Evolutionary conservation across 2,797 vertebrate species (phyloP), one percentile per base, ranked within the genome.

Genomic region (Lateolabrax maculatus): DNA sequence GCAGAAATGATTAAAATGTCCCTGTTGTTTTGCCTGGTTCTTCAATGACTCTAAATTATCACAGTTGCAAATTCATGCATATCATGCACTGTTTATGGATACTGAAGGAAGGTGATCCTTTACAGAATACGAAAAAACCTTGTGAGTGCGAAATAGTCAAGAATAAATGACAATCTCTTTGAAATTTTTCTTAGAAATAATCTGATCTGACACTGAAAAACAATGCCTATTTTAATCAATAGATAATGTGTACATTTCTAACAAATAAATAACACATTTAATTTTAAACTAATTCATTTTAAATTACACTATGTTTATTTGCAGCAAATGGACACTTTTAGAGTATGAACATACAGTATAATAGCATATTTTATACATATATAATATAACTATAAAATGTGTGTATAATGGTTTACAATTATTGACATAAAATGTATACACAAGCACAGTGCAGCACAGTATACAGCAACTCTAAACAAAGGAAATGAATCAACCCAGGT

Each of bases 11-110:
- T 76, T 84, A 25, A 83, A 82, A 79, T 83, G 70, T 58, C 56
- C 41, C 66, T 80, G 77, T 76, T 92, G 90, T 94, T 95, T 93
- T 95, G 92, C 91, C 94, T 94, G 93, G 89, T 94, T 94, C 87
- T 85, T 83, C 83, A 84, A 71, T 81, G 67, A 77, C 49, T 67
- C 49, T 31, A 21, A 77, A 61, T 19, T 46, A 60, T 63, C 4
- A 36, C 27, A 18, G 21, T 63, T 12, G 8, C 11, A 71, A 66
- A 36, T 31, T 9, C 58, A 25, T 53, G 37, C 9, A 69, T 49
- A n/a, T 4, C 27, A 21, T 58, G 5, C 29, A 41, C 46, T 46
- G 11, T 67, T 64, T 7, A 69, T 56, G 53, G 46, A n/a, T 56
- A 2, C 12, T 23, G 27, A 60, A 68, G 44, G 6, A 48, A 23